Evolutionary conservation across 2,113 vertebrate species (phyloP), one percentile per base, ranked within the genome.

Genomic region (Oceanites oceanicus): DNA sequence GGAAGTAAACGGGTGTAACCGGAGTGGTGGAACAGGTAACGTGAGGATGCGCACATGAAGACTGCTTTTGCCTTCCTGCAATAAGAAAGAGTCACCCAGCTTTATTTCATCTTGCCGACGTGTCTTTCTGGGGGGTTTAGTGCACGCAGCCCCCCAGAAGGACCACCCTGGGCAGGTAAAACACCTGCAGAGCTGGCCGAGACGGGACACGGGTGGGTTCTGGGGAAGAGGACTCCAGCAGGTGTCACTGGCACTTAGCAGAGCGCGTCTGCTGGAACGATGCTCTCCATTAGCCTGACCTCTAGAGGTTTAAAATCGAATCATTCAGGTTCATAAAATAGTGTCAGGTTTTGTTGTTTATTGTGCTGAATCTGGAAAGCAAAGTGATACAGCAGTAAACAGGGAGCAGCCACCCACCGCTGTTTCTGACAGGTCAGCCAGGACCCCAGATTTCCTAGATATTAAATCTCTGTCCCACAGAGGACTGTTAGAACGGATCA

Each of bases 221-320:
- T 17, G 13, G 18, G 44, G 47, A 5, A 32, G 58, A 36, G n/a
- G 59, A 59, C 15, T 66, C 96, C 97, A 87, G 97, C 87, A 97
- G 97, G 76, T 95, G 97, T 96, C 97, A 97, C 93, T 29, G 70
- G 92, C 90, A 74, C n/a, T 82, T 59, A 96, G 94, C 78, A 19
- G 72, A 93, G 89, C 2, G 42, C 23, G 3, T 52, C 47, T 23
- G 84, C 53, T 34, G 79, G 47, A 23, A 44, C 8, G 49, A 45
- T 26, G 74, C n/a, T 87, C 50, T 47, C 67, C 45, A 4, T 20
- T 9, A 78, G 88, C 79, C 88, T 50, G 91, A 88, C 94, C 84
- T 92, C 95, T 94, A 90, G 94, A 96, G 93, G 92, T n/a, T 94
- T 50, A 42, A 2, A 9, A 65, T 45, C 50, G 26, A 44, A 76